phyloP scores from a whole-genome alignment of 2,113 vertebrate species.

The Eretmochelys imbricata region DNA sequence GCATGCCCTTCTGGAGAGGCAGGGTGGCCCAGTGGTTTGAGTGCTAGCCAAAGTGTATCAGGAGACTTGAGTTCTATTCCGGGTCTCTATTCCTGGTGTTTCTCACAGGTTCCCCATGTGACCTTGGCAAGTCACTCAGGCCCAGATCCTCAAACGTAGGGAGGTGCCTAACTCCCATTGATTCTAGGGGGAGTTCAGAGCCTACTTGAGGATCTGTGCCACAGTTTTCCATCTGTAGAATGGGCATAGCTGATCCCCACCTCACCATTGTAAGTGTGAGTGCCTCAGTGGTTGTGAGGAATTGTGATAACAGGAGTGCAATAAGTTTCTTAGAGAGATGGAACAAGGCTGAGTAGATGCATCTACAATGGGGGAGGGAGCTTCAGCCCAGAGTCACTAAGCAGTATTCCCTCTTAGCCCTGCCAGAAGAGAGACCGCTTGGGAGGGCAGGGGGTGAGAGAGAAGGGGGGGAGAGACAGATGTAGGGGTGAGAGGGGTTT shows the following conservation, averaged over 20 bases:
- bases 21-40: background rate
- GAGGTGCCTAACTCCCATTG: background rate
- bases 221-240: background rate
- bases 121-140: background rate
- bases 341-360: background rate
- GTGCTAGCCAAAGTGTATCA: background rate
- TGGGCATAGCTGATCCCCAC: background rate
- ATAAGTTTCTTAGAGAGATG: background rate
- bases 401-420: too few species aligned
- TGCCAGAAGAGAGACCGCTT: background rate
- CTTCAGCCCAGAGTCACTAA: background rate
- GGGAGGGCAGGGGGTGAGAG: background rate
- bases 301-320: background rate
- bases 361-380: background rate
- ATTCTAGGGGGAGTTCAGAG: background rate
- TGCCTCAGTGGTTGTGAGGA: too few species aligned
- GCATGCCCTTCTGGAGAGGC: background rate
- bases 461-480: background rate
- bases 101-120: background rate
- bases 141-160: background rate
- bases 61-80: too few species aligned
- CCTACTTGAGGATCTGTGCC: background rate
- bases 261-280: too few species aligned
- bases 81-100: too few species aligned
- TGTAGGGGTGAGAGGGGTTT: accelerated